Conservation (phyloP, 2,797 vertebrate species). For the Heterohyrax brucei region DNA sequence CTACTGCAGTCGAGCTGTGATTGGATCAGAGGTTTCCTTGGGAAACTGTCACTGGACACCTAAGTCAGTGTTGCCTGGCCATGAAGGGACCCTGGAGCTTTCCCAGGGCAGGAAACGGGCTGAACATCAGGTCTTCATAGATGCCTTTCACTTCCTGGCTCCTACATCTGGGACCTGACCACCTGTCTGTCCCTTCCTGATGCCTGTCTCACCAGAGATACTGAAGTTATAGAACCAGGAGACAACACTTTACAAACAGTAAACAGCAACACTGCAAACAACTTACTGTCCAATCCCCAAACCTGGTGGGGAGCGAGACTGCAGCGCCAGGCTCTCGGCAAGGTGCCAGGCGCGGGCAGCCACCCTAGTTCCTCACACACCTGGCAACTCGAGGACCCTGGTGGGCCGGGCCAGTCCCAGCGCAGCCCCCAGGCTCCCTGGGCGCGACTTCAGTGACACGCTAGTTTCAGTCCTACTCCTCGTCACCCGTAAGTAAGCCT, state of each 20-base stretch:
- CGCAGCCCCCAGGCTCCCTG: not conserved
- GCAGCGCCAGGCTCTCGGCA: constrained; percentile 29
- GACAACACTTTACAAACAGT: not conserved
- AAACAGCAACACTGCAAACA: not conserved
- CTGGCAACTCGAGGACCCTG: too few relatives aligned
- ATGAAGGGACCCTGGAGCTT: constrained; percentile 30
- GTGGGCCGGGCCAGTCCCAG: too few relatives aligned
- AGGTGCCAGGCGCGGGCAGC: constrained; percentile 59
- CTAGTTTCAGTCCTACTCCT: not conserved
- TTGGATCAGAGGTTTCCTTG: constrained; percentile 70
- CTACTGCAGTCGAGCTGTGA: constrained; percentile 63
- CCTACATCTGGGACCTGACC: constrained; percentile 60
- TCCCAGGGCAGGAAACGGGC: constrained; percentile 66
- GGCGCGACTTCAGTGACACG: not conserved
- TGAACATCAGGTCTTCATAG: constrained; percentile 42
- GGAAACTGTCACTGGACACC: constrained; percentile 63
- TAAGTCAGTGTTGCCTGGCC: not conserved
- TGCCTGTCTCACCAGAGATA: constrained; percentile 9
- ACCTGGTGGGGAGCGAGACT: not conserved
- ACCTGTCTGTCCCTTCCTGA: constrained; percentile 8
- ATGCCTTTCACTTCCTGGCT: constrained; percentile 66
- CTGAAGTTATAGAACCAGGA: constrained; percentile 26
- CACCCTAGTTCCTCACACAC: too few relatives aligned
- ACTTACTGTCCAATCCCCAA: not conserved
- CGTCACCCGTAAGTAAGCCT: not conserved